phyloP scores from a whole-genome alignment of 2,797 vertebrate genomes.

The Phaenicophaeus curvirostris region DNA sequence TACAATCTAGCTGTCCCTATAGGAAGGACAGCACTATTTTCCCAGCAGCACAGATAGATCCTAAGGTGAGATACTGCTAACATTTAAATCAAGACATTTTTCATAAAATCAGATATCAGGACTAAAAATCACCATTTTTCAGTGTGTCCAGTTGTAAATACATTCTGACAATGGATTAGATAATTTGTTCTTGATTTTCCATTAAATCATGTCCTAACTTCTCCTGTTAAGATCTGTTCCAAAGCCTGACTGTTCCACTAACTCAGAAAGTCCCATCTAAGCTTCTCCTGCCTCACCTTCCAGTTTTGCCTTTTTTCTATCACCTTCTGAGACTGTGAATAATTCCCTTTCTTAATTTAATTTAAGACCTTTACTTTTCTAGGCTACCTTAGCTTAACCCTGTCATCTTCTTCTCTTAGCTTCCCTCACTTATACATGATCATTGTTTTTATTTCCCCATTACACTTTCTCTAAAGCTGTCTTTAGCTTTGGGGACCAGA shows the following conservation, averaged over 20 bases:
- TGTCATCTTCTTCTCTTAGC: neutral
- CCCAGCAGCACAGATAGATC: neutral
- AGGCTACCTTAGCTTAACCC: neutral
- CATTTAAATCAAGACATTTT: neutral
- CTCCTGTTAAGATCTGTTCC: neutral
- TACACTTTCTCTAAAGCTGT: neutral
- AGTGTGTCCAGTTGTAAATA: neutral
- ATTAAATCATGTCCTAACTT: neutral
- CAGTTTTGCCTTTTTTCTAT: neutral
- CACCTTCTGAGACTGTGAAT: neutral
- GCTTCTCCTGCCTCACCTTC: neutral
- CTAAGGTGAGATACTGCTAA: neutral
- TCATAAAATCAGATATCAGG: neutral
- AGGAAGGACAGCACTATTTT: neutral
- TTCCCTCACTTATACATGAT: neutral
- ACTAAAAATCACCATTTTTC: neutral
- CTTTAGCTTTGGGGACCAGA: neutral
- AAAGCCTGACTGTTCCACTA: neutral
- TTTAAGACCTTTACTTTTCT: neutral
- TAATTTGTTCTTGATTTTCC: neutral
- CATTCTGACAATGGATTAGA: neutral
- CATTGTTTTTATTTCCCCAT: neutral
- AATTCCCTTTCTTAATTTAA: conserved; percentile 5
- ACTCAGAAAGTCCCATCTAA: neutral
- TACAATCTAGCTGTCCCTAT: neutral